Evolutionary conservation across 1,140 invertebrate species (phyloP), one percentile per base, ranked within the genome.

Genomic region (Drosophila funebris): DNA sequence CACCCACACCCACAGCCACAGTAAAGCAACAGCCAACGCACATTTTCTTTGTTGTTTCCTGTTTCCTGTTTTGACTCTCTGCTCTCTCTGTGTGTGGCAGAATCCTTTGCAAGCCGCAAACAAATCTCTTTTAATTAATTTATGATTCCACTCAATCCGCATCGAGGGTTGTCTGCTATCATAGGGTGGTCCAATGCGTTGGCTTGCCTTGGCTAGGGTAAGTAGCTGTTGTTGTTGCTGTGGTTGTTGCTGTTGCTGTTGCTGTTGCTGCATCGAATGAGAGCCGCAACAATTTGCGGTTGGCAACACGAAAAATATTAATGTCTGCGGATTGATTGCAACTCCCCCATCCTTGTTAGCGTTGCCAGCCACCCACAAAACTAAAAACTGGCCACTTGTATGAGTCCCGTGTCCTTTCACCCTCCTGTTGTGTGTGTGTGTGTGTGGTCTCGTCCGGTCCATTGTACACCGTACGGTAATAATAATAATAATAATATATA

Each of bases 51-150:
- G 72, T 82, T 85, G 62, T 57, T 67, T 37, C 24, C 50, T 64
- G 72, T 37, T 64, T 75, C 53, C 64, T 61, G 73, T 79, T 78
- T 52, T 61, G 66, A 73, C 73, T 76, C 68, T 78, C 58, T 67
- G n/a, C 53, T 27, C 11, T 43, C 22, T 36, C 22, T 43, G 14
- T 24, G 54, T 76, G 67, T 61, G 85, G 54, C 78, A 68, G 78
- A 90, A 90, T 90, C 87, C 87, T 87, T 83, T 79, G 82, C 72
- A 90, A 90, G 87, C 87, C 87, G 82, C 82, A 90, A 83, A 90
- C 87, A 90, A 90, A 90, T 90, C 87, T 87, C 88, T 88, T 90
- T 90, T 90, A 90, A 90, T 90, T 90, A 90, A 90, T 90, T 90
- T 90, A 90, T 90, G 87, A 90, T 90, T 90, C 87, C 88, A 81